Conservation (phyloP, 2,113 vertebrate species). For the Solea solea region DNA sequence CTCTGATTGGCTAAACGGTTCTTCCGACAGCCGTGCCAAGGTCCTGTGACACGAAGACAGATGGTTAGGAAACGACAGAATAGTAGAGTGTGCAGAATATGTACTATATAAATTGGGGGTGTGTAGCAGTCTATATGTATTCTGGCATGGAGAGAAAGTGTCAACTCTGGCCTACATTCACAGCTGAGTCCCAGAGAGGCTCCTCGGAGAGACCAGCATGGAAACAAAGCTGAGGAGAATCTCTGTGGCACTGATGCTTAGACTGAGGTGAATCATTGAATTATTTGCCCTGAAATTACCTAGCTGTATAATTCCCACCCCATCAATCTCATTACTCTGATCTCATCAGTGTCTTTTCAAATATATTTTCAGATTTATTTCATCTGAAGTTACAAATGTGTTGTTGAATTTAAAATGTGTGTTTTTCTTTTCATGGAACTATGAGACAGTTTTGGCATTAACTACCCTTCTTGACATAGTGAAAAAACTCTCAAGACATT, state of each 20-base stretch:
- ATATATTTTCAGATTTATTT: too few species aligned
- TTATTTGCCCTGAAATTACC: too few species aligned
- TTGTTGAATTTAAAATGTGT: too few species aligned
- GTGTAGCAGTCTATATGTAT: constrained; percentile 8
- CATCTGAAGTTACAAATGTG: too few species aligned
- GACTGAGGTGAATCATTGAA: neutral
- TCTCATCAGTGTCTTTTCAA: too few species aligned
- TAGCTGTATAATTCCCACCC: too few species aligned
- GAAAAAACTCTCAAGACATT: too few species aligned
- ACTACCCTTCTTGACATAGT: too few species aligned
- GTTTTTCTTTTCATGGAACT: too few species aligned
- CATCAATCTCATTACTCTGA: too few species aligned
- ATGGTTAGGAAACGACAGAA: constrained; percentile 10
- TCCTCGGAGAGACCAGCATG: constrained; percentile 40
- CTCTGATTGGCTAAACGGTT: constrained; percentile 49
- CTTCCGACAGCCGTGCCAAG: constrained; percentile 23
- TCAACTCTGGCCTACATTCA: constrained; percentile 66
- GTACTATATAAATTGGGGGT: constrained; percentile 18
- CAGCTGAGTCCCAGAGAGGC: constrained; percentile 53
- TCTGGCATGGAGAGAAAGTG: constrained; percentile 27
- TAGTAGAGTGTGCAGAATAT: neutral
- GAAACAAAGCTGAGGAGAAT: constrained; percentile 29
- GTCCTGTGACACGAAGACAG: constrained; percentile 55
- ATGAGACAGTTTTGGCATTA: too few species aligned
- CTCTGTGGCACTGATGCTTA: neutral